phyloP scores from a whole-genome alignment of 2,797 vertebrate species.

The Anguilla marmorata region DNA sequence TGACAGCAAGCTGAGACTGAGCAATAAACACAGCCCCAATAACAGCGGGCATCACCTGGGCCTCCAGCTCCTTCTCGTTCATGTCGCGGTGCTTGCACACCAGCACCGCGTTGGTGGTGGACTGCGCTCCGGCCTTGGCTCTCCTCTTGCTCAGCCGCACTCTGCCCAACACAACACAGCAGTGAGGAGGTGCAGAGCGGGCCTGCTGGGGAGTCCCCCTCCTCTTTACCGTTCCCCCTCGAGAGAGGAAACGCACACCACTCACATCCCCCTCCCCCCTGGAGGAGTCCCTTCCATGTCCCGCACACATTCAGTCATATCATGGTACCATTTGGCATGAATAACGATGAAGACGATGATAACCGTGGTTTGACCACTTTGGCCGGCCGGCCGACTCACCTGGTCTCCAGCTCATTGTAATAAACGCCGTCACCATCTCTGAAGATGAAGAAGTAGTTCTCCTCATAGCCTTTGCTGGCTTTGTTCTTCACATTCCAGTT shows the following conservation, averaged over 20 bases:
- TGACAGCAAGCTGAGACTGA: constrained; percentile 20
- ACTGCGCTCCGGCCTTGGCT: constrained; percentile 92
- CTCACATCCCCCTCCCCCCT: neutral
- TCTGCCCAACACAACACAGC: constrained; percentile 60
- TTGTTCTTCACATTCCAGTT: constrained; percentile 99
- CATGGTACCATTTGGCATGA: neutral
- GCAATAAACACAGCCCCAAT: constrained; percentile 28
- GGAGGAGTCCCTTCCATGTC: neutral
- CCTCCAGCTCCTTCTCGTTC: constrained; percentile 96
- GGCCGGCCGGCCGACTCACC: constrained; percentile 58
- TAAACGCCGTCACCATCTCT: constrained; percentile 91
- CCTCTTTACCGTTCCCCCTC: neutral
- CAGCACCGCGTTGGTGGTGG: constrained; percentile 89
- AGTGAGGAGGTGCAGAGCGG: neutral
- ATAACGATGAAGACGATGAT: neutral
- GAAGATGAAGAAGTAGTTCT: constrained; percentile 98
- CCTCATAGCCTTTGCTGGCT: constrained; percentile 95
- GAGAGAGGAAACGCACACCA: neutral
- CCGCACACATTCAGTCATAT: neutral
- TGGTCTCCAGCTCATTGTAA: constrained; percentile 94
- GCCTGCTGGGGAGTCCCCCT: neutral
- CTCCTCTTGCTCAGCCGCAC: constrained; percentile 93
- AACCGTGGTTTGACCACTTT: neutral
- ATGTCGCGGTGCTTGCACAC: constrained; percentile 96
- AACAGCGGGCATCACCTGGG: constrained; percentile 74